Percentiles rank a stretch among this genome's conserved stretches.
Evolutionary conservation across 2,888 invertebrate genomes (phyloP).

Genomic region (Heteromurus nitidus): DNA sequence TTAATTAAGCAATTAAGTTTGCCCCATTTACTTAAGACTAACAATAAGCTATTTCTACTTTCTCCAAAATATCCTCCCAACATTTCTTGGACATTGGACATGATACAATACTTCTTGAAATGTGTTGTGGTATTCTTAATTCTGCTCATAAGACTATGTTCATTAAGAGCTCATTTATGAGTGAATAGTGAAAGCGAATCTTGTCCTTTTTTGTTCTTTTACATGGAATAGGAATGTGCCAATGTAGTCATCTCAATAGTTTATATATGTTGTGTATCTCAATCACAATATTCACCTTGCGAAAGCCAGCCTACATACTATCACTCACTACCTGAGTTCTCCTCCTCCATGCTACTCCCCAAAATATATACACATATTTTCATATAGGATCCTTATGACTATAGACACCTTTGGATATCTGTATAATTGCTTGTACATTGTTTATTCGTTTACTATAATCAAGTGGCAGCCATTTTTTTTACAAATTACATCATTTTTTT

Average conservation of each 20-base stretch:
- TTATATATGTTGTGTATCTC: constrained; percentile 21
- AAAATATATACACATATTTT: constrained; percentile 14
- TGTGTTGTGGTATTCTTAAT: too few species aligned
- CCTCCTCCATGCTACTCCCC: constrained; percentile 40
- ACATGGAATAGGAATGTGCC: background rate
- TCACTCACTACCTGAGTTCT: constrained; percentile 33
- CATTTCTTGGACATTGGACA: too few species aligned
- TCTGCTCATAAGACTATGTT: too few species aligned
- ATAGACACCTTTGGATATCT: too few species aligned
- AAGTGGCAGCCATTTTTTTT: constrained; percentile 51
- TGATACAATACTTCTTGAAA: too few species aligned
- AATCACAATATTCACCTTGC: constrained; percentile 57
- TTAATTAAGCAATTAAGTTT: too few species aligned
- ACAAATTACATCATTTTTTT: constrained; percentile 45
- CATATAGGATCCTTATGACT: too few species aligned
- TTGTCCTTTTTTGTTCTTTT: constrained; percentile 25
- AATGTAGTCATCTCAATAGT: too few species aligned
- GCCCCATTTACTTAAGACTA: too few species aligned
- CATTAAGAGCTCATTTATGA: background rate
- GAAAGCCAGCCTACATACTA: constrained; percentile 40
- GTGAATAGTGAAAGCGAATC: constrained; percentile 58
- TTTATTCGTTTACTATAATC: background rate
- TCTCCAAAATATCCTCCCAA: too few species aligned
- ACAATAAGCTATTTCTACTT: too few species aligned
- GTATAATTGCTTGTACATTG: too few species aligned